Evolutionary conservation across 2,797 vertebrate species (phyloP), one percentile per base, ranked within the genome.

Genomic region (Lithobates pipiens): DNA sequence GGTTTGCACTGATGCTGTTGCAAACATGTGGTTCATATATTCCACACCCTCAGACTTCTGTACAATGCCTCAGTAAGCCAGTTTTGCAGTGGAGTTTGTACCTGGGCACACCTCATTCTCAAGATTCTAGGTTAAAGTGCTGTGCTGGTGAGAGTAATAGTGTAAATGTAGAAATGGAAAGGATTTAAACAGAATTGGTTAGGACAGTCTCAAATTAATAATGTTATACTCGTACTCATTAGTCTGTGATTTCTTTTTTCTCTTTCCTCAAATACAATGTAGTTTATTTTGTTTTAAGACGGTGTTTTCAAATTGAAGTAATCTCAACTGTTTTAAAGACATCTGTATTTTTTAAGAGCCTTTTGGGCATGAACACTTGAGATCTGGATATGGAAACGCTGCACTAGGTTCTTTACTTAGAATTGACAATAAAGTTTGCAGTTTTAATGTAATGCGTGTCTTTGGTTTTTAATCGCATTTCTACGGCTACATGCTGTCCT

Each of bases 341-440:
- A 16, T 46, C 25, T 42, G 11, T 73, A 44, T 73, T 4, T 4
- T 71, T 42, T 39, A 42, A 78, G 27, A 16, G 39, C 57, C 61
- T 13, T 25, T 10, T 27, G 44, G 54, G n/a, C 9, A 10, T 8
- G 16, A 25, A 79, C 42, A 29, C 61, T 23, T 25, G 36, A 78
- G 50, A 5, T 46, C 39, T 68, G 25, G 25, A 39, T 46, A 5
- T 69, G 11, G 39, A 68, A 79, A 69, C 44, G 34, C 77, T 69
- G 25, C 65, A 50, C 32, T 79, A 50, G 39, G 25, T 65, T 67
- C n/a, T 69, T 25, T 67, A 42, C 36, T 67, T 44, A 34, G 7
- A 78, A 78, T 11, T 79, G 44, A 50, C 25, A 79, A 79, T 79
- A 79, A 79, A 79, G 16, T 69, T 69, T 63, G 25, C 76, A 39